Conservation (phyloP, 1,140 invertebrate species). For the Tribolium madens region DNA sequence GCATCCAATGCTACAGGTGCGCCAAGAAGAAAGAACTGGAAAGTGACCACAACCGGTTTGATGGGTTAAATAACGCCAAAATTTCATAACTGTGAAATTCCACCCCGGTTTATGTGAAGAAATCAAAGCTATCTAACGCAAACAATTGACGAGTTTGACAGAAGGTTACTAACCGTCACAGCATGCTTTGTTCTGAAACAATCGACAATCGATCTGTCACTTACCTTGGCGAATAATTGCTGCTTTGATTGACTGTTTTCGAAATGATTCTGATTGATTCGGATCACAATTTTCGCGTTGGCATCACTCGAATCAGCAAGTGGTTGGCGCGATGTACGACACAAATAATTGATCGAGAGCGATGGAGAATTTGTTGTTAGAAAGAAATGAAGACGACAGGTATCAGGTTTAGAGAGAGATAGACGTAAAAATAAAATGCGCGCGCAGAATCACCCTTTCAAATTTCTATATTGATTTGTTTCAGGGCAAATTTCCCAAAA, state of each 20-base stretch:
- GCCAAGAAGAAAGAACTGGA: constrained; percentile 18
- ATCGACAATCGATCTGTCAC: constrained; percentile 5
- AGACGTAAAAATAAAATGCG: constrained; percentile 38
- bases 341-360: constrained; percentile 44
- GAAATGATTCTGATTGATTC: constrained; percentile 16
- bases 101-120: background rate
- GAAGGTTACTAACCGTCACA: constrained; percentile 26
- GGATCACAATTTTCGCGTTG: constrained; percentile 16
- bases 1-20: constrained; percentile 25
- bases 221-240: constrained; percentile 5
- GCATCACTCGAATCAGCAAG: constrained; percentile 57
- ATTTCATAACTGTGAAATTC: background rate
- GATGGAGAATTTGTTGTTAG: constrained; percentile 39
- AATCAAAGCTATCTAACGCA: background rate
- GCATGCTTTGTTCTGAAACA: constrained; percentile 21
- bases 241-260: constrained; percentile 3
- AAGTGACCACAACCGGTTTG: constrained; percentile 24
- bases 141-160: constrained; percentile 3
- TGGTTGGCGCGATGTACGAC: constrained; percentile 53
- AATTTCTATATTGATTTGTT: constrained; percentile 39
- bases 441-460: constrained; percentile 36
- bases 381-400: constrained; percentile 38
- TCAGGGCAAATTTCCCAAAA: constrained; percentile 1
- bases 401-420: constrained; percentile 34
- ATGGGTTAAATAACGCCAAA: constrained; percentile 19